Evolutionary conservation across 2,797 vertebrate genomes (phyloP).

Genomic region (Lateolabrax maculatus): DNA sequence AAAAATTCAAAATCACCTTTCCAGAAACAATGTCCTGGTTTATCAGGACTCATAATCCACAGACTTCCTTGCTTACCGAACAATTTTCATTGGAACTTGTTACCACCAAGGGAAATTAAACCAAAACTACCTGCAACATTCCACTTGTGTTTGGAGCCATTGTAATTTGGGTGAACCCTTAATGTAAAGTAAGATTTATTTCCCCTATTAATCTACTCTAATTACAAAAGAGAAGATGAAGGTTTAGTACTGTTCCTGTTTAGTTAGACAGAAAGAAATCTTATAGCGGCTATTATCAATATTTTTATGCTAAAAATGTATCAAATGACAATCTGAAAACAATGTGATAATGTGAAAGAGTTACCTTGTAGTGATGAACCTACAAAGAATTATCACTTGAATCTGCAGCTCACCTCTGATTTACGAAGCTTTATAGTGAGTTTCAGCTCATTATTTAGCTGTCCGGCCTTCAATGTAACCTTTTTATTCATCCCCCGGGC

Average conservation of each 20-base stretch:
- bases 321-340: not conserved
- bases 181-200: not conserved
- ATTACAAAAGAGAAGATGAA: slow-evolving; percentile 3
- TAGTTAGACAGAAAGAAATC: not conserved
- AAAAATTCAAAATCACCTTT: not conserved
- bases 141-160: not conserved
- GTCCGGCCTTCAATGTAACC: not conserved
- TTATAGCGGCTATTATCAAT: not conserved
- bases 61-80: not conserved
- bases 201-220: not conserved
- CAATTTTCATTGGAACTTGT: not conserved
- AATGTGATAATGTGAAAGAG: not conserved
- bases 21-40: not conserved
- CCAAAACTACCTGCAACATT: slow-evolving; percentile 10
- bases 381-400: not conserved
- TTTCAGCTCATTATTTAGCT: not conserved
- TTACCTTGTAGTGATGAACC: not conserved
- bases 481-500: too few relatives aligned
- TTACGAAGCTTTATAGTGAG: not conserved
- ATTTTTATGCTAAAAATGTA: not conserved
- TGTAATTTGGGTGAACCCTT: not conserved
- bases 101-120: not conserved
- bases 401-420: too few relatives aligned
- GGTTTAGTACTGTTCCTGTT: too few relatives aligned
- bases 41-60: not conserved